Evolutionary conservation across 2,888 invertebrate species (phyloP).

Genomic region (Drosophila multiciliata): DNA sequence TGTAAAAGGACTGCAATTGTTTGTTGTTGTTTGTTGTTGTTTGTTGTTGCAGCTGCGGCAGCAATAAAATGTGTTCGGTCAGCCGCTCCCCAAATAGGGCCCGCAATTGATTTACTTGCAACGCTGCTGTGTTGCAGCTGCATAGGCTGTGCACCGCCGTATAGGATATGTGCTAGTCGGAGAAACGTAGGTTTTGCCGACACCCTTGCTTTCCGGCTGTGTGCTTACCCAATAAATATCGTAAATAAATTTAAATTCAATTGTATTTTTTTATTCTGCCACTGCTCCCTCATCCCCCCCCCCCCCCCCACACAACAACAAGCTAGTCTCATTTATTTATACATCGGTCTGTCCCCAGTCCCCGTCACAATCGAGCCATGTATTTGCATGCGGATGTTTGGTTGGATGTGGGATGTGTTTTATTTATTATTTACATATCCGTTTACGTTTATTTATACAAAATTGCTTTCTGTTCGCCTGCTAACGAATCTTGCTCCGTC

Average conservation of each 20-base stretch:
- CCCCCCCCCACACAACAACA: too few species aligned
- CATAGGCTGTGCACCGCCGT: neutral
- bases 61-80: slow-evolving; percentile 48
- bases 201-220: slow-evolving; percentile 6
- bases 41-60: slow-evolving; percentile 22
- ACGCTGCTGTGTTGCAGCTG: neutral
- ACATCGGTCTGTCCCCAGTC: slow-evolving; percentile 11
- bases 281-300: neutral
- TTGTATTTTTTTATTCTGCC: slow-evolving; percentile 41
- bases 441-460: slow-evolving; percentile 68
- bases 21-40: neutral
- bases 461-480: slow-evolving; percentile 57
- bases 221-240: slow-evolving; percentile 58
- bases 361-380: slow-evolving; percentile 10
- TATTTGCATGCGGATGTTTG: slow-evolving; percentile 13
- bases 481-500: slow-evolving; percentile 54
- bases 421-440: slow-evolving; percentile 69
- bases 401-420: slow-evolving; percentile 45
- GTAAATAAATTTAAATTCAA: slow-evolving; percentile 67
- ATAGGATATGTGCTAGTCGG: slow-evolving; percentile 34
- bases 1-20: neutral
- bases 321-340: slow-evolving; percentile 38
- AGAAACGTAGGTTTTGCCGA: neutral
- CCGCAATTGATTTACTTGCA: slow-evolving; percentile 38
- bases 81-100: slow-evolving; percentile 9